Evolutionary conservation across 2,888 invertebrate species (phyloP).

Genomic region (Euphydryas editha): DNA sequence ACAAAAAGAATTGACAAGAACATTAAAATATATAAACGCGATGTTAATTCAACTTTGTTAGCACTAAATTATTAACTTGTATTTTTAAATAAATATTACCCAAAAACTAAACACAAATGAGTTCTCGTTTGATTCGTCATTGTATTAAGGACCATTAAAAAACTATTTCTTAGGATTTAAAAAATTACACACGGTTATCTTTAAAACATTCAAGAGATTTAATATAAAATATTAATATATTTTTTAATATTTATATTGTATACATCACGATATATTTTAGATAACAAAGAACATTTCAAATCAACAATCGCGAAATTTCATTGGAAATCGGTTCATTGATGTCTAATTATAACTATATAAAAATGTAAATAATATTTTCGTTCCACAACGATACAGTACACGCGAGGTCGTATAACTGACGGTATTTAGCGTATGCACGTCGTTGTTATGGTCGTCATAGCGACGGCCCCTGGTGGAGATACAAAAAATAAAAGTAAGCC

Average conservation of each 20-base stretch:
- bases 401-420: conserved; percentile 41
- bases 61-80: neutral
- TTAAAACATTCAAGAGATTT: no score
- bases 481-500: neutral
- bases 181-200: no score
- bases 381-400: conserved; percentile 36
- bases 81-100: conserved; percentile 11
- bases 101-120: conserved; percentile 17
- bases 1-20: no score
- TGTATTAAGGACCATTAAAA: no score
- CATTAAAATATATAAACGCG: no score
- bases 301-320: neutral
- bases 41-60: neutral
- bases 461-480: conserved; percentile 32
- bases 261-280: neutral
- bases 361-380: conserved; percentile 25
- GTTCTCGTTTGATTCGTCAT: conserved; percentile 14
- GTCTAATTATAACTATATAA: neutral
- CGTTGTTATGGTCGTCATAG: conserved; percentile 51
- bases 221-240: no score
- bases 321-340: neutral
- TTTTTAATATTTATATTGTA: neutral
- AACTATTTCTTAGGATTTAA: no score
- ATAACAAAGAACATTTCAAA: neutral
- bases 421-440: conserved; percentile 44